Base-by-base conservation (phyloP, 2,113 vertebrate genomes). In the Mormyrus lacerda region DNA sequence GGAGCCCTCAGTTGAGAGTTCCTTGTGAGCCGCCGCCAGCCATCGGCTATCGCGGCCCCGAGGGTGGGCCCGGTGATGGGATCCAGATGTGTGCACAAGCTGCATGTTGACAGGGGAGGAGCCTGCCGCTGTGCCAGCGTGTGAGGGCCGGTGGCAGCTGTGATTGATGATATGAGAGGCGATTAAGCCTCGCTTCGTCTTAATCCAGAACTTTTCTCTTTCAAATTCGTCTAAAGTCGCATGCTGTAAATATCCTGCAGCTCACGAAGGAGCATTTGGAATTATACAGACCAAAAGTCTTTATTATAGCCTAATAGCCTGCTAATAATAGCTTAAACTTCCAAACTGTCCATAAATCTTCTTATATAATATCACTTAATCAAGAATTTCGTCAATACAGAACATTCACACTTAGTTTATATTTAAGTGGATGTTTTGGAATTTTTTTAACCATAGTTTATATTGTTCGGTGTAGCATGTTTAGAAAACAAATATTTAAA, bases 11-110 rank as follows among this genome's bases (percentile, higher is more conserved):
- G 65, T 73, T 47, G 17, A 19, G 51, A 21, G n/a, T 90, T 87
- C 90, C 88, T 0, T 58, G 86, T 89, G 86, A 1, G 10, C 53
- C 35, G 9, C 53, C 35, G 0, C 21, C 35, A 58, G 50, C 19
- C 85, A 4, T 53, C 15, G 4, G 15, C 85, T 0, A 31, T 50
- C 35, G 13, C 82, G 2, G 44, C 44, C 82, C 39, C 3, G 8
- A 24, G 44, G 82, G 44, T 24, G 42, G 82, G 85, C 85, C 84
- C 89, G 0, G 79, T 94, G 94, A 95, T 95, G 53, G 69, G 90
- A 93, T 94, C 93, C 95, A 96, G 95, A 95, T 96, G 95, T 45
- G 47, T 7, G 27, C 24, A n/a, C 27, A 42, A 87, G 90, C 84
- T 85, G 85, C 89, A 91, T 86, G 91, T 90, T 91, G 89, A 92